Evolutionary conservation across 2,113 vertebrate species (phyloP), one percentile per base, ranked within the genome.

Genomic region (Neogobius melanostomus): DNA sequence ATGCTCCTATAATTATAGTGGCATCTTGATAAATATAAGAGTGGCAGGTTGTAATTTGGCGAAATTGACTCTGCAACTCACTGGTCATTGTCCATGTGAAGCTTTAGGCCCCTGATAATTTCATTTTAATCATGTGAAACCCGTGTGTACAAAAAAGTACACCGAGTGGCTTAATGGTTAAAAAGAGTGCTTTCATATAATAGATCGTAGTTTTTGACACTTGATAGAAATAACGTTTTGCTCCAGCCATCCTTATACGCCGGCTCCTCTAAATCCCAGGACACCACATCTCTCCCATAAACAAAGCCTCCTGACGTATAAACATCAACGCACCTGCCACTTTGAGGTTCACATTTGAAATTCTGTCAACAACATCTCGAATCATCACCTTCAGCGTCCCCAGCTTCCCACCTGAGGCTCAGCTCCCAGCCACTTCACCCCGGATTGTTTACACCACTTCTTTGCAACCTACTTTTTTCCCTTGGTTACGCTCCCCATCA

Each of bases 401-500:
- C 3, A 36, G 28, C 28, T 5, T 5, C 28, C 28, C 28, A 0
- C 28, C 28, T 36, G 28, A 36, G n/a, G 43, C 72, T 21, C 15
- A 71, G 3, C 12, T 68, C 50, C 60, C 44, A 12, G 68, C 70
- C 68, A 46, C 45, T 65, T 79, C 79, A 69, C 57, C 68, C 68
- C 77, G 84, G 75, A 86, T 82, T 84, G 65, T 73, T 79, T 72
- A 75, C 78, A 67, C 4, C 28, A 56, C 53, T 80, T 71, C 75
- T 74, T 78, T 74, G 66, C 77, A 85, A 82, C 77, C 87, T 71
- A 56, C 81, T 66, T 88, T 87, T 74, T 53, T n/a, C 51, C 73
- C 85, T 90, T 85, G 89, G 89, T 79, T 84, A 90, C 89, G 11
- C 28, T 51, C 3, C 42, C n/a, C 45, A 3, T 68, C 65, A 69